phyloP scores from a whole-genome alignment of 1,140 invertebrate genomes.

The Drosophila pachea region DNA sequence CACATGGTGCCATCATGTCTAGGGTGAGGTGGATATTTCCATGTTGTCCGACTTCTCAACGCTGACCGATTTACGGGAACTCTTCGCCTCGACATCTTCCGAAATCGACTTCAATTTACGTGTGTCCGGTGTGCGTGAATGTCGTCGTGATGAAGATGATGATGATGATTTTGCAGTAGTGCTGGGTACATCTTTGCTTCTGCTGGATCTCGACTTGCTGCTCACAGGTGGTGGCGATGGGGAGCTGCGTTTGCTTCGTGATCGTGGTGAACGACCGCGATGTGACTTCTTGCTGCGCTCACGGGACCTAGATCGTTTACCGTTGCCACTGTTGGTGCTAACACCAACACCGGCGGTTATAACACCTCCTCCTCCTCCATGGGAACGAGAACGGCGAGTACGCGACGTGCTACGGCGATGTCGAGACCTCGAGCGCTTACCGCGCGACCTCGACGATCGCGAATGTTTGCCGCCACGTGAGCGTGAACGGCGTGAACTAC shows the following conservation, averaged over 20 bases:
- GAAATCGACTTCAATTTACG: constrained; percentile 70
- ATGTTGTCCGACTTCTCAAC: constrained; percentile 82
- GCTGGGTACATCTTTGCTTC: constrained; percentile 61
- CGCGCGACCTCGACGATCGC: constrained; percentile 65
- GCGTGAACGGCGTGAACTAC: constrained; percentile 78
- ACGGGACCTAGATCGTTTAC: constrained; percentile 81
- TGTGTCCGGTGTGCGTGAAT: constrained; percentile 65
- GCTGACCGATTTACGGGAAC: constrained; percentile 77
- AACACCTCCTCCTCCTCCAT: constrained; percentile 68
- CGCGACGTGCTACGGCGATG: constrained; percentile 64
- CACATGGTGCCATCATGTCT: constrained; percentile 21
- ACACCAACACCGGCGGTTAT: neutral
- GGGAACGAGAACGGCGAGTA: constrained; percentile 75
- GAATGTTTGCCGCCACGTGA: constrained; percentile 79
- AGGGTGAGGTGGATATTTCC: constrained; percentile 81
- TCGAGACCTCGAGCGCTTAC: constrained; percentile 81
- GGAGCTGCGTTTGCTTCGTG: constrained; percentile 74
- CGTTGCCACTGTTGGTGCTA: constrained; percentile 19
- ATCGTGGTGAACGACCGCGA: constrained; percentile 73
- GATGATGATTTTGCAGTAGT: constrained; percentile 31
- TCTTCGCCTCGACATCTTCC: constrained; percentile 71
- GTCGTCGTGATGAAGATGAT: constrained; percentile 65
- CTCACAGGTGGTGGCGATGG: constrained; percentile 54
- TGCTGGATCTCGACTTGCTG: constrained; percentile 67
- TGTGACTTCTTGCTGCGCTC: constrained; percentile 74